A percentile compares a stretch with the other conserved stretches of the same genome.
Evolutionary conservation across 2,797 vertebrate species (phyloP).

Genomic region (Rhinoraja longicauda): DNA sequence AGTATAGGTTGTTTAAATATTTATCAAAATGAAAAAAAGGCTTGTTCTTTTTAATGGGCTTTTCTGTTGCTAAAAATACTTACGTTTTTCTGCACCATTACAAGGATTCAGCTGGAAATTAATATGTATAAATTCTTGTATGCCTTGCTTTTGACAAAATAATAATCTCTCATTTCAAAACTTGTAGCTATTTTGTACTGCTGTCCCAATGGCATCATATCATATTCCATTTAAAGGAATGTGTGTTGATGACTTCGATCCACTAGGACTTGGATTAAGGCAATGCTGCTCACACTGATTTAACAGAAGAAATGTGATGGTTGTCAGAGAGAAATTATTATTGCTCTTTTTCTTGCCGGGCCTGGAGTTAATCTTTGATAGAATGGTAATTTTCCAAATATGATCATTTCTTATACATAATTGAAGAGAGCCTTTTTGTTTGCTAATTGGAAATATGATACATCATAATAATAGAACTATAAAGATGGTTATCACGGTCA

Average conservation of each 20-base stretch:
- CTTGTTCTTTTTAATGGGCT: slow-evolving; percentile 8
- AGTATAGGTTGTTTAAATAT: neutral
- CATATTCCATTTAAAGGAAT: slow-evolving; percentile 24
- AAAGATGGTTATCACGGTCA: neutral
- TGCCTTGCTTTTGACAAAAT: neutral
- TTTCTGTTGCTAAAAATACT: slow-evolving; percentile 12
- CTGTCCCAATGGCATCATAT: neutral
- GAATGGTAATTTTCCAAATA: slow-evolving; percentile 7
- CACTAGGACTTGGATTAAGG: slow-evolving; percentile 17
- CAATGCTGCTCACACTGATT: slow-evolving; percentile 3
- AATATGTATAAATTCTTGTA: neutral
- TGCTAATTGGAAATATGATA: slow-evolving; percentile 4
- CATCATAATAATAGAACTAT: neutral
- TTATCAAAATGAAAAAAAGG: neutral
- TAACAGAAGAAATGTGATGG: neutral
- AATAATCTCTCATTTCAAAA: slow-evolving; percentile 31
- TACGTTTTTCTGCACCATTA: neutral
- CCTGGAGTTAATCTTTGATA: neutral
- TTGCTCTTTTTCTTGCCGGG: neutral
- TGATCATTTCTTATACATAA: neutral
- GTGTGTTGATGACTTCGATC: slow-evolving; percentile 14
- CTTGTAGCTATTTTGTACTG: neutral
- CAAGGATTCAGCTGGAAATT: slow-evolving; percentile 9
- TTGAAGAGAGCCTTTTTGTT: slow-evolving; percentile 2
- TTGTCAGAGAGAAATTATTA: slow-evolving; percentile 20